Evolutionary conservation across 2,888 invertebrate species (phyloP).

Genomic region (Capitulum mitella): DNA sequence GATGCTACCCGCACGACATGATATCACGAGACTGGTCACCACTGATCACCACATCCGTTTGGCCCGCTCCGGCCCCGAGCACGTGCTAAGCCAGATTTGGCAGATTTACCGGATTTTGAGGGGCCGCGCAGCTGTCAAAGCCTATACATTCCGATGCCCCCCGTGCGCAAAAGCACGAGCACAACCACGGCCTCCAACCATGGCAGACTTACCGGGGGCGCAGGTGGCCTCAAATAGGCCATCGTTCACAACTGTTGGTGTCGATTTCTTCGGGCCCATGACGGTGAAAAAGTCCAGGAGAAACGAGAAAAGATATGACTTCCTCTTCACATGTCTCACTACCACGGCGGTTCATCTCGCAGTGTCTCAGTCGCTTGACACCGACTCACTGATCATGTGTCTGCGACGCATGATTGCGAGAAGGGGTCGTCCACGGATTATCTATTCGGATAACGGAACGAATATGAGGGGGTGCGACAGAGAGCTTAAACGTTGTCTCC

Average conservation of each 20-base stretch:
- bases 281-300: not conserved
- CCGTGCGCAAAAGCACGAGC: not conserved
- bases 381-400: not conserved
- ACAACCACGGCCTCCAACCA: too few species aligned
- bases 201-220: too few species aligned
- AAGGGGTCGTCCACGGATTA: not conserved
- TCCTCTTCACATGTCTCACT: not conserved
- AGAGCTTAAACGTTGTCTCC: not conserved
- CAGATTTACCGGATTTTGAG: not conserved
- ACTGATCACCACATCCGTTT: not conserved
- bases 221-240: too few species aligned
- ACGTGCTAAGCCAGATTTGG: not conserved
- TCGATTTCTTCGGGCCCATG: not conserved
- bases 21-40: not conserved
- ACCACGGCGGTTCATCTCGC: not conserved
- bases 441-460: not conserved
- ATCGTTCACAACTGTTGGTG: too few species aligned
- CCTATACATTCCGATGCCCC: not conserved
- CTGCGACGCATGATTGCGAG: too few species aligned
- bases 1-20: not conserved
- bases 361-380: not conserved
- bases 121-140: not conserved
- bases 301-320: not conserved
- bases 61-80: too few species aligned
- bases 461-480: not conserved